Evolutionary conservation across 2,888 invertebrate species (phyloP), one percentile per base, ranked within the genome.

Genomic region (Frankliniella intonsa): DNA sequence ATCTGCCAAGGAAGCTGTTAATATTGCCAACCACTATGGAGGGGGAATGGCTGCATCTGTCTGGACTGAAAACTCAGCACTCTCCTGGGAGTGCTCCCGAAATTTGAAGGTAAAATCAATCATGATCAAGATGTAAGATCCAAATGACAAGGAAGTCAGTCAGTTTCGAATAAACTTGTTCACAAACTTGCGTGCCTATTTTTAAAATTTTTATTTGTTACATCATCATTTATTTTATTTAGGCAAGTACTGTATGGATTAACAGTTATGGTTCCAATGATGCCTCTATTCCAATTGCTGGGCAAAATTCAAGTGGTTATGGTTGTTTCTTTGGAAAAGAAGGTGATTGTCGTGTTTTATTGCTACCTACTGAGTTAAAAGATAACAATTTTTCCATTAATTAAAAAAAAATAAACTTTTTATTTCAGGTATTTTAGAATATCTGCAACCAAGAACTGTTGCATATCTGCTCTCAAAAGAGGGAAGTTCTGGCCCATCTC

Each of bases 21-120:
- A 87, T 62, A 86, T 92, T 80, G 89, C 90, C 49, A 91, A 91
- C 86, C 90, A 90, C 86, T 87, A 88, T 19, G 87, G 88, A 76
- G 89, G 89, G 85, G 90, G 90, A 9, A 86, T 90, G 12, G 90
- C 88, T 17, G 89, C 89, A 5, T 90, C 90, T 83, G 87, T 92
- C 50, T 92, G 91, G 90, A 89, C 90, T 3, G 91, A 91, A 87
- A 90, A 89, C 85, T 85, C 89, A 76, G 88, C 89, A 62, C 85
- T 91, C 38, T 89, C 89, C 2, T 87, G 91, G 85, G 91, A 91
- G 87, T 88, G 91, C 11, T 88, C 89, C 1, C 85, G 87, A 80
- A 88, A 88, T 85, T 85, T 91, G 25, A 88, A 90, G 85, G 88
- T 88, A 84, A 84, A 85, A 82, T 27, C 51, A 55, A 50, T 82